Evolutionary conservation across 2,113 vertebrate genomes (phyloP).

Genomic region (Pampusana beccarii): DNA sequence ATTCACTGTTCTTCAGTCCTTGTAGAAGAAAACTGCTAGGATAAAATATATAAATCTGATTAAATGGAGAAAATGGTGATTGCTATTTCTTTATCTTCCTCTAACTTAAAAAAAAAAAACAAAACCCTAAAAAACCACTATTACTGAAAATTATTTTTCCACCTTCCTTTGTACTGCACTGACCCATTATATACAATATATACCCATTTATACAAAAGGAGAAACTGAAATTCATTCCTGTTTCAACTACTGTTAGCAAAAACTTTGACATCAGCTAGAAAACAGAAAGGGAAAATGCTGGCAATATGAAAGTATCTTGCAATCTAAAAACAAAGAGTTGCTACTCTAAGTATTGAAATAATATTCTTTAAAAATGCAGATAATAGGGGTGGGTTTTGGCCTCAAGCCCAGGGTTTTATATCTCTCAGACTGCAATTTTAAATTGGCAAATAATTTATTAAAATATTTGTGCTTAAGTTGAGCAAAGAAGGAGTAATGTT

Average conservation of each 20-base stretch:
- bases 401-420: neutral
- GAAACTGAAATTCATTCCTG: neutral
- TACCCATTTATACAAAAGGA: neutral
- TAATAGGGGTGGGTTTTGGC: neutral
- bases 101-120: neutral
- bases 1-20: neutral
- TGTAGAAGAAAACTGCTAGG: neutral
- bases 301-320: neutral
- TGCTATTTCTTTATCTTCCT: neutral
- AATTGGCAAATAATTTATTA: conserved; percentile 6
- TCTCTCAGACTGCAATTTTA: neutral
- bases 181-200: neutral
- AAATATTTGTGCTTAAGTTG: conserved; percentile 21
- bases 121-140: neutral
- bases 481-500: neutral
- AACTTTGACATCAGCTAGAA: neutral
- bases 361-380: neutral
- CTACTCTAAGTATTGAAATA: neutral
- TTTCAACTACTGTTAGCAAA: neutral
- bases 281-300: neutral
- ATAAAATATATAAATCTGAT: neutral
- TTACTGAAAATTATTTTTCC: neutral
- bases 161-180: neutral
- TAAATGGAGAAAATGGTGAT: neutral
- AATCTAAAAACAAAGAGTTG: neutral